Evolutionary conservation across 2,888 invertebrate species (phyloP), one percentile per base, ranked within the genome.

Genomic region (Mystacides longicornis): DNA sequence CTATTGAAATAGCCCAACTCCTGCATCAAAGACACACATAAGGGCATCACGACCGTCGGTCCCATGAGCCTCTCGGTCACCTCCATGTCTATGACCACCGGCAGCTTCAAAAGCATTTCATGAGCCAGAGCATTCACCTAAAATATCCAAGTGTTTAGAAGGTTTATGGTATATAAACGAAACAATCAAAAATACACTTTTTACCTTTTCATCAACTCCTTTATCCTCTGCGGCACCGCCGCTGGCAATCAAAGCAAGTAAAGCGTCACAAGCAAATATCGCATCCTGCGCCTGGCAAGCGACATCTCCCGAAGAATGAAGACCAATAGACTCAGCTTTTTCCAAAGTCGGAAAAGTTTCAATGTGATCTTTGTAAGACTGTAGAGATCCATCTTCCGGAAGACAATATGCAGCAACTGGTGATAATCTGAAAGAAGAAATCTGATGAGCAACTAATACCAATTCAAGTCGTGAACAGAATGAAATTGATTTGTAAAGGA

Each of bases 251-350:
- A 93, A 77, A 1, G 86, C 83, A 69, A 91, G 82, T 42, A 93
- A 71, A 0, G 90, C 90, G 52, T 85, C 83, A 65, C 90, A 90
- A 69, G 93, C 77, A 55, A 80, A 77, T 59, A 85, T 71, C 0
- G 89, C 85, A 66, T 93, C 92, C 66, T 85, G 85, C 43, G 93
- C 91, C 46, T 89, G 80, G 0, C 89, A 90, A 3, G 89, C 84
- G 61, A 94, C 91, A 68, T 93, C 93, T 0, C 93, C 93, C 64
- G 93, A 93, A 2, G 89, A 83, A 71, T 93, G 93, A 67, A 93
- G 93, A 0, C 93, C 93, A 64, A 93, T 89, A 0, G 87, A 89
- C 74, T 93, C 92, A 0, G 93, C 92, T 62, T 85, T 83, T 69
- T 94, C 93, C 53, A 82, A 73, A 49, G 73, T 81, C 2, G 93